A percentile compares a stretch with the other conserved stretches of the same genome.
Conservation (phyloP, 2,888 invertebrate genomes). For the Dryocosmus kuriphilus region DNA sequence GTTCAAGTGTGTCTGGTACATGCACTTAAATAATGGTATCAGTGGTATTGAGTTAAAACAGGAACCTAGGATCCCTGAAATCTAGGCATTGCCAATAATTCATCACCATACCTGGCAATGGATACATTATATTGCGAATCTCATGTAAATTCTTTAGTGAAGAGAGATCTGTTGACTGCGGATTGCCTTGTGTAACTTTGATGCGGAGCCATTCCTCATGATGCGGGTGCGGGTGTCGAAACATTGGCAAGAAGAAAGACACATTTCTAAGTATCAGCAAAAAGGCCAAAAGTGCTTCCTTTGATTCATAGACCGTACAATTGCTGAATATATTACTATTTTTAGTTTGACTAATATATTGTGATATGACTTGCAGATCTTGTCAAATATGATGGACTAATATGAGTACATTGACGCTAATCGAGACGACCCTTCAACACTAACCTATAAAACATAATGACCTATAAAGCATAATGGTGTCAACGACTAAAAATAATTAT, state of each 20-base stretch:
- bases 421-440: background rate
- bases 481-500: background rate
- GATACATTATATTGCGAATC: background rate
- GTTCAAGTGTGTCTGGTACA: too few species aligned
- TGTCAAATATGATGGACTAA: background rate
- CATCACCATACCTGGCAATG: background rate
- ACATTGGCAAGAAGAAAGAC: background rate
- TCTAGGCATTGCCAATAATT: background rate
- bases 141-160: background rate
- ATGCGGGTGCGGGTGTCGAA: slow-evolving; percentile 1
- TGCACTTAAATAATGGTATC: too few species aligned
- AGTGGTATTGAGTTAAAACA: too few species aligned
- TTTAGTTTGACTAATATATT: background rate
- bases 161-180: background rate
- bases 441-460: background rate
- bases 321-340: background rate
- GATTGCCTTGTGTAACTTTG: slow-evolving; percentile 7
- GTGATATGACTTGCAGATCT: background rate
- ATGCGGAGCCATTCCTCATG: background rate
- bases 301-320: background rate
- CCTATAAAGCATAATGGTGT: background rate
- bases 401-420: too few species aligned
- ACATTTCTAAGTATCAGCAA: background rate
- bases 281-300: background rate
- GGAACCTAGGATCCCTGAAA: too few species aligned